Base-by-base conservation (phyloP, 2,888 invertebrate species). In the Chymomyza procnemis region DNA sequence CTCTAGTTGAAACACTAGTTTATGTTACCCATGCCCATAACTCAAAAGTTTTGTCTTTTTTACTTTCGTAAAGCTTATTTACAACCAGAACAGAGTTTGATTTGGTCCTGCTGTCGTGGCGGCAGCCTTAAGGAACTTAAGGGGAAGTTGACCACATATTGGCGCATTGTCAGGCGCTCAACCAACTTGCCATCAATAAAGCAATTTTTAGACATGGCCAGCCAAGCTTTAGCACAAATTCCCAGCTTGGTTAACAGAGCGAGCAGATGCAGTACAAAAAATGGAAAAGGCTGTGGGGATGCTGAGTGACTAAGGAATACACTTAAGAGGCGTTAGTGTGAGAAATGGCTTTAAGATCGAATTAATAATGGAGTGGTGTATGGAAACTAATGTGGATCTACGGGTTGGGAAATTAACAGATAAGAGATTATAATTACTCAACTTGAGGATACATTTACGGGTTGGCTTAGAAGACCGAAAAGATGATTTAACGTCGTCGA, bases 171-270 rank as follows among this genome's bases (percentile, higher is more conserved):
- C 80, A 81, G 80, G 80, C 80, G 80, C 80, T 41, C 68, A 61
- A 73, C 80, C 80, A 80, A 85, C 80, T 83, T 80, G 83, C 82
- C 84, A 81, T 81, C 81, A 81, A 81, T 81, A 78, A 76, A 83
- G 60, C 83, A 74, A 82, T 76, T 78, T 75, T 69, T 66, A 78
- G 62, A 73, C 59, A 30, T 41, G 54, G 19, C 64, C 14, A 30
- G 19, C 55, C 30, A 58, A 30, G 34, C 34, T 12, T 41, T 41
- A 5, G 34, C 34, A 41, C 34, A 12, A 12, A 41, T 41, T 41
- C 34, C 12, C 21, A 14, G 54, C 18, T 22, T 54, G 54, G 54
- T 21, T 54, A 54, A 54, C 54, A 22, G 34, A 41, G 12, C 9
- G 34, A 9, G 12, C 34, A 41, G 1, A 12, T 12, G 12, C 34